Base-by-base conservation (phyloP, 1,140 invertebrate genomes). In the Macrotrachela quadricornifera region DNA sequence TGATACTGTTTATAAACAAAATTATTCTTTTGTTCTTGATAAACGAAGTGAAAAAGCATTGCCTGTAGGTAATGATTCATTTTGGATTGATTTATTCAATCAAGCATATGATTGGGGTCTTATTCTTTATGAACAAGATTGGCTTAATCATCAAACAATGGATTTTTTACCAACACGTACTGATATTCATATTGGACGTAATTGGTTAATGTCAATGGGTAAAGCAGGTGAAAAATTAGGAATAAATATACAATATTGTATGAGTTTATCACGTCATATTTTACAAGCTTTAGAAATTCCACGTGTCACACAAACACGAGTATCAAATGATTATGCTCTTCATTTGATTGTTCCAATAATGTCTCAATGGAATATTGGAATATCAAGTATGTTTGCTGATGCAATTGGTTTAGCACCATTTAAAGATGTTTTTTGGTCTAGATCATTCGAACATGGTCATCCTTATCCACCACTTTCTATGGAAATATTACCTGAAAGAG, bases 391-490 rank as follows among this genome's bases (percentile, higher is more conserved):
- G 16, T 62, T 65, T 47, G 61, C 60, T 4, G 46, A 61, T 51
- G 61, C 64, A 3, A 30, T 67, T 10, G 62, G 61, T 18, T 18
- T 67, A 4, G 62, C 60, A 11, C 65, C 65, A 12, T 65, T 57
- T 44, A 67, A 67, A 52, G 65, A 67, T 55, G 64, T 61, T 10
- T 65, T 64, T 50, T 67, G 64, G 63, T 59, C 65, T 10, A 62
- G 59, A 15, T 42, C 54, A n/a, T 46, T 10, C 13, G 63, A 67
- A 46, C 59, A 58, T 37, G 65, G 61, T 44, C 64, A 64, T 52
- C 54, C 56, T 6, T 60, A 60, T 44, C 46, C 49, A 13, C 18
- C 43, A 0, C 51, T 45, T 54, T 40, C 43, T 46, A 52, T 44
- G 14, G 58, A 59, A 40, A 44, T 59, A 13, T 52, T 60, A 44